These are phyloP conservation scores for Mnemiopsis leidyi DNA, from an alignment of 37 sponge, comb jelly and placozoan genomes.

Conservation along the genomic window DNA sequence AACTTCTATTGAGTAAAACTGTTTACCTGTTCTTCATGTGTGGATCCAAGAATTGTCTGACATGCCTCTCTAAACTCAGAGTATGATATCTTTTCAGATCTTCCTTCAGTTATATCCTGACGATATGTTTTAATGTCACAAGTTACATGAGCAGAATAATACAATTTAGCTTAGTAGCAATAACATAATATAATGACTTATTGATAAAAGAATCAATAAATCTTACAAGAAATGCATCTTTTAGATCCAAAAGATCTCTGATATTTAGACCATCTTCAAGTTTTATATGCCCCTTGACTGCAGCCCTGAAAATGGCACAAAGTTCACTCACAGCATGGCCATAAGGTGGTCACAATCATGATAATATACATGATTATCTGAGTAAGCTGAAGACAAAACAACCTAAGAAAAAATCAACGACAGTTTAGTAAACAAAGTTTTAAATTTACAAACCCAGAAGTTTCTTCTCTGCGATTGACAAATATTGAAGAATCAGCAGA, in stretches of 20 bases:
- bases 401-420: too few relatives aligned
- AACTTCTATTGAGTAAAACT: background rate
- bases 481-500: background rate
- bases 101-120: slow-evolving; percentile 43
- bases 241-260: slow-evolving; percentile 18
- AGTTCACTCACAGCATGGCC: too few relatives aligned
- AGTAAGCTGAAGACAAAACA: too few relatives aligned
- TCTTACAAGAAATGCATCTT: slow-evolving; percentile 37
- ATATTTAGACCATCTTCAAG: slow-evolving; percentile 60
- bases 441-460: background rate
- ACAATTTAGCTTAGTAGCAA: too few relatives aligned
- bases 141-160: too few relatives aligned
- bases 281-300: slow-evolving; percentile 21
- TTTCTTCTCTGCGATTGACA: background rate
- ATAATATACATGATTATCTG: too few relatives aligned
- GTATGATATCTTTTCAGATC: slow-evolving; percentile 30
- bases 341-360: too few relatives aligned
- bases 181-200: background rate
- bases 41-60: slow-evolving; percentile 16
- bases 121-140: too few relatives aligned
- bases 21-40: slow-evolving; percentile 19
- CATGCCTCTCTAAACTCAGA: slow-evolving; percentile 34
- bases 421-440: too few relatives aligned
- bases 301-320: background rate
- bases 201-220: background rate